Percentiles rank a stretch among this genome's conserved stretches.
Conservation (phyloP, 2,888 invertebrate genomes). For the Melipona beecheii region DNA sequence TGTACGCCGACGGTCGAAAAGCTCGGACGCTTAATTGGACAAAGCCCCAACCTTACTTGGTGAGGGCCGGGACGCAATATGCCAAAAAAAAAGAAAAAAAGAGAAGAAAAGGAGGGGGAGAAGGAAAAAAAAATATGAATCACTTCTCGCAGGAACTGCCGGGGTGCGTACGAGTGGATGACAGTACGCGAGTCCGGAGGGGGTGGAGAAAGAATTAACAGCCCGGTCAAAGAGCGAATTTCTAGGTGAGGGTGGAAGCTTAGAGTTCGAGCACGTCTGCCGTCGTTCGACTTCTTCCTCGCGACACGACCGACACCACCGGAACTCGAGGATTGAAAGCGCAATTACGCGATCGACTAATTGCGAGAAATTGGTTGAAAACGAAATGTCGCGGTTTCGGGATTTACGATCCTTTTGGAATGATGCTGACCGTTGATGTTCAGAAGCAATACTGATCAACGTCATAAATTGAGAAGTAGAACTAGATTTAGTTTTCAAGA, state of each 20-base stretch:
- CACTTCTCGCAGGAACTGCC: constrained; percentile 73
- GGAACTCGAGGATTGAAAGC: background rate
- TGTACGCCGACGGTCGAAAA: constrained; percentile 77
- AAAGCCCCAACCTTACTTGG: constrained; percentile 81
- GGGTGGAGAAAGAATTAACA: constrained; percentile 67
- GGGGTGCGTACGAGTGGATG: constrained; percentile 63
- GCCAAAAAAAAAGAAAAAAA: constrained; percentile 77
- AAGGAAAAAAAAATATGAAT: constrained; percentile 75
- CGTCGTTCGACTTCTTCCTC: constrained; percentile 9
- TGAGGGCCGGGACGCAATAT: constrained; percentile 79
- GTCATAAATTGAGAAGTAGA: too few relatives aligned
- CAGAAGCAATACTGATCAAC: background rate
- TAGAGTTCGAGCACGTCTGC: constrained; percentile 46
- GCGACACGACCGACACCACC: background rate
- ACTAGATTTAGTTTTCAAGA: too few relatives aligned
- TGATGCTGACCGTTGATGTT: background rate
- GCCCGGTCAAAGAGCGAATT: constrained; percentile 67
- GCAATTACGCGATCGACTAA: constrained; percentile 19
- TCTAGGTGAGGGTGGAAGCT: constrained; percentile 49
- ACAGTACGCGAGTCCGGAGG: constrained; percentile 48
- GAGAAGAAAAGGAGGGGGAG: constrained; percentile 10
- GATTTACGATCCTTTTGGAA: background rate
- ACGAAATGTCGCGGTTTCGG: background rate
- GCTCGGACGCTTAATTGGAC: constrained; percentile 84
- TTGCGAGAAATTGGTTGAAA: background rate